Conservation (phyloP, 2,888 invertebrate species). For the Ichneumoninae sp. region DNA sequence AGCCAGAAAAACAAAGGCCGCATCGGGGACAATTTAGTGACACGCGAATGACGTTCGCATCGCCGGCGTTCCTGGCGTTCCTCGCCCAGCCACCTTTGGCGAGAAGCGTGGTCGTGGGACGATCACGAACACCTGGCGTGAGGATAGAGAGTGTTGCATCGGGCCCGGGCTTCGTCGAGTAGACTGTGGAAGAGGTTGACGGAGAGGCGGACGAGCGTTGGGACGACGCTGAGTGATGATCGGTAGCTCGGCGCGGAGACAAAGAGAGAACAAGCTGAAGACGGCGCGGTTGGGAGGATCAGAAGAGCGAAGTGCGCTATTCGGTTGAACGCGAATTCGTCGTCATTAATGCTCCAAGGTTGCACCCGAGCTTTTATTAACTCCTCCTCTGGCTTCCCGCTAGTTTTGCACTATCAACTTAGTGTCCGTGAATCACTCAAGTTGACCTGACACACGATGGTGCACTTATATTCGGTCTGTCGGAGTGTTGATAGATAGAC, state of each 20-base stretch:
- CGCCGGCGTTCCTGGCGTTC: constrained; percentile 24
- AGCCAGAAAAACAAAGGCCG: neutral
- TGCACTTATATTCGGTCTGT: neutral
- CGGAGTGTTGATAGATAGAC: neutral
- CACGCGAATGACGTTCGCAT: constrained; percentile 52
- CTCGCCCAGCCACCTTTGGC: constrained; percentile 38
- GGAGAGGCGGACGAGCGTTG: constrained; percentile 74
- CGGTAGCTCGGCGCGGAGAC: constrained; percentile 74
- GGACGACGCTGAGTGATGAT: constrained; percentile 81
- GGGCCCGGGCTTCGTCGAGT: constrained; percentile 46
- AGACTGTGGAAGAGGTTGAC: constrained; percentile 68
- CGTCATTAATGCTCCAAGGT: constrained; percentile 39
- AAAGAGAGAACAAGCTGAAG: constrained; percentile 66
- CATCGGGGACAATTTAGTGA: constrained; percentile 47
- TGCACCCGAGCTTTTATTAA: constrained; percentile 6
- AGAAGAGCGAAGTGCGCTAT: constrained; percentile 67
- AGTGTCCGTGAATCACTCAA: neutral
- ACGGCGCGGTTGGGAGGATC: constrained; percentile 54
- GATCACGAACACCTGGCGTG: constrained; percentile 56
- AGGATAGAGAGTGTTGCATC: constrained; percentile 49
- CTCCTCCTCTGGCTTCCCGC: too few relatives aligned
- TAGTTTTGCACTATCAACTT: neutral
- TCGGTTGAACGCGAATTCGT: constrained; percentile 56
- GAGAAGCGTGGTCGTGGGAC: constrained; percentile 57
- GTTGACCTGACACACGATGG: too few relatives aligned